phyloP scores from a whole-genome alignment of 2,113 vertebrate genomes.

The Eleginops maclovinus region DNA sequence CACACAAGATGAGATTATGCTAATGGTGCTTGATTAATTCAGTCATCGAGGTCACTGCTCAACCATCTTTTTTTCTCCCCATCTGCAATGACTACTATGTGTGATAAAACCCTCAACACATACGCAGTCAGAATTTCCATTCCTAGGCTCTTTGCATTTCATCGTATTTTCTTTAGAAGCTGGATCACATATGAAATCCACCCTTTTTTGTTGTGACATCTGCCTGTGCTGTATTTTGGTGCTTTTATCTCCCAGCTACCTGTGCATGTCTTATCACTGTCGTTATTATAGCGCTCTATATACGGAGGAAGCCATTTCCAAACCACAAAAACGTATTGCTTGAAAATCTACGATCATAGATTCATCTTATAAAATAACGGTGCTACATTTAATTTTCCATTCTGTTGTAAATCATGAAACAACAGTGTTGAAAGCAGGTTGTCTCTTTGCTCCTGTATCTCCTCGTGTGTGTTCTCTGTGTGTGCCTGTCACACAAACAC shows the following conservation, averaged over 20 bases:
- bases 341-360: neutral
- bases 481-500: neutral
- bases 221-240: slow-evolving; percentile 17
- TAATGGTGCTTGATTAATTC: slow-evolving; percentile 60
- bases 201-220: slow-evolving; percentile 25
- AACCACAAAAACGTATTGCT: neutral
- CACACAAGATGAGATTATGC: slow-evolving; percentile 19
- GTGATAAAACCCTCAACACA: slow-evolving; percentile 41
- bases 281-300: slow-evolving; percentile 31
- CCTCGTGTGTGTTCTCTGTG: neutral
- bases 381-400: neutral
- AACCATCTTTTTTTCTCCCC: slow-evolving; percentile 53
- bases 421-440: neutral
- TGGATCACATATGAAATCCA: slow-evolving; percentile 64
- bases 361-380: too few species aligned
- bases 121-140: slow-evolving; percentile 32
- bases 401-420: neutral
- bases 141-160: slow-evolving; percentile 32
- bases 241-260: slow-evolving; percentile 11
- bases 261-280: slow-evolving; percentile 43
- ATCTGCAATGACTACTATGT: slow-evolving; percentile 37
- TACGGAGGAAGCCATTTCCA: neutral
- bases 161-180: slow-evolving; percentile 39
- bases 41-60: slow-evolving; percentile 54
- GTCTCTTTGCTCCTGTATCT: neutral